Conservation (phyloP, 2,113 vertebrate genomes). For the Cervus canadensis region DNA sequence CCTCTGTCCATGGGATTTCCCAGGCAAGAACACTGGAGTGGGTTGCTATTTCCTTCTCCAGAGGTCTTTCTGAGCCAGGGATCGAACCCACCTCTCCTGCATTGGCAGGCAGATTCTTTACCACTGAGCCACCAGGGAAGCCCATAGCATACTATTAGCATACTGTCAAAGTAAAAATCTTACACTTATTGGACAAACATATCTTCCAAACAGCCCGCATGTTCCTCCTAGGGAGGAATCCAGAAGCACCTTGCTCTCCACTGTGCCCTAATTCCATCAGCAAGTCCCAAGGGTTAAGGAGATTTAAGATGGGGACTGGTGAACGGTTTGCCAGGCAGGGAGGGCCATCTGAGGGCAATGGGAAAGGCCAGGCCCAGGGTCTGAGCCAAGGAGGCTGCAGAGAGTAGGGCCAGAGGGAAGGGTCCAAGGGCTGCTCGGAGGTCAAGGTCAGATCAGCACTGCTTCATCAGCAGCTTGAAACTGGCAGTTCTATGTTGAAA, state of each 20-base stretch:
- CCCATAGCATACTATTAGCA: not conserved
- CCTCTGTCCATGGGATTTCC: not conserved
- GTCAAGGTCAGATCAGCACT: constrained; percentile 29
- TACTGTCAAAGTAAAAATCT: not conserved
- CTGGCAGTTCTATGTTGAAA: not conserved
- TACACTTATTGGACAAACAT: not conserved
- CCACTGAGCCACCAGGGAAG: not conserved
- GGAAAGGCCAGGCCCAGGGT: not conserved
- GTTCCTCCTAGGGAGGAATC: not conserved
- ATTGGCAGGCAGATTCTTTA: not conserved
- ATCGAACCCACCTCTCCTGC: not conserved
- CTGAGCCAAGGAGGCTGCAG: not conserved
- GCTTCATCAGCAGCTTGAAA: not conserved
- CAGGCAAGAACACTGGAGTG: not conserved
- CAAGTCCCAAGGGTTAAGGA: not conserved
- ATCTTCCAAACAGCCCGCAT: not conserved
- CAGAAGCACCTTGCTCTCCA: not conserved
- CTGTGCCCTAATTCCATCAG: not conserved
- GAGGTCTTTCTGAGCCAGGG: not conserved
- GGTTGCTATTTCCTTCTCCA: not conserved
- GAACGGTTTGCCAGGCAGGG: not conserved
- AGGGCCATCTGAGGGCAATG: not conserved
- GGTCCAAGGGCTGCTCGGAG: not conserved
- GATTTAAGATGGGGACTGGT: not conserved
- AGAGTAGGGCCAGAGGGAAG: not conserved